Conservation (phyloP, 2,797 vertebrate species). For the Enteromius mattozi region DNA sequence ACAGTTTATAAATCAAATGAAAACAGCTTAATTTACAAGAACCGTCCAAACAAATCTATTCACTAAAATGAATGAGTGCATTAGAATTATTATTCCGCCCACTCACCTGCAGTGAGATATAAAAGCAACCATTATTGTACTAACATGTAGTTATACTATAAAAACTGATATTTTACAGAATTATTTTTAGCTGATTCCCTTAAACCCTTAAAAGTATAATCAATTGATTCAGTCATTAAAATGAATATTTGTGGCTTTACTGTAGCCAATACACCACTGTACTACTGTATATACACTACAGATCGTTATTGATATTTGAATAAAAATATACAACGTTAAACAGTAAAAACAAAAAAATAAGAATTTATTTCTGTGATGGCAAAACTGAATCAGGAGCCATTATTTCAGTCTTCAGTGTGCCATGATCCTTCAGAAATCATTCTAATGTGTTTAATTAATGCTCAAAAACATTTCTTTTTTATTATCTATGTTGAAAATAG, state of each 20-base stretch:
- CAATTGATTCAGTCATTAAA: background rate
- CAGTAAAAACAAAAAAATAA: background rate
- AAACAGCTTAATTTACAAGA: background rate
- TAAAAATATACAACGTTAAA: background rate
- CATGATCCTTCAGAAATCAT: background rate
- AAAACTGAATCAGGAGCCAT: background rate
- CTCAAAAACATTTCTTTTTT: background rate
- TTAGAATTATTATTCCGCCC: conserved; percentile 7
- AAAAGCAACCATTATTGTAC: background rate
- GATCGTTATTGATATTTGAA: background rate
- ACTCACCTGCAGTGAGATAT: background rate
- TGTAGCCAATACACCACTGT: too few relatives aligned
- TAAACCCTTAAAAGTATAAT: background rate
- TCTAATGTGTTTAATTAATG: background rate
- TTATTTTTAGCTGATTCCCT: background rate
- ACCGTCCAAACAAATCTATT: background rate
- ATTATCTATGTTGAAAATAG: background rate
- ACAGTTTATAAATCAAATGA: conserved; percentile 1
- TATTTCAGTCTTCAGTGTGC: background rate
- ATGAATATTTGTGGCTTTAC: background rate
- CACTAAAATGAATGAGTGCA: background rate
- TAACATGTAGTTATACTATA: background rate
- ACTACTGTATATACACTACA: background rate
- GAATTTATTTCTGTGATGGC: background rate
- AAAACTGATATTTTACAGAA: background rate